Evolutionary conservation across 2,113 vertebrate genomes (phyloP).

Genomic region (Limanda limanda): DNA sequence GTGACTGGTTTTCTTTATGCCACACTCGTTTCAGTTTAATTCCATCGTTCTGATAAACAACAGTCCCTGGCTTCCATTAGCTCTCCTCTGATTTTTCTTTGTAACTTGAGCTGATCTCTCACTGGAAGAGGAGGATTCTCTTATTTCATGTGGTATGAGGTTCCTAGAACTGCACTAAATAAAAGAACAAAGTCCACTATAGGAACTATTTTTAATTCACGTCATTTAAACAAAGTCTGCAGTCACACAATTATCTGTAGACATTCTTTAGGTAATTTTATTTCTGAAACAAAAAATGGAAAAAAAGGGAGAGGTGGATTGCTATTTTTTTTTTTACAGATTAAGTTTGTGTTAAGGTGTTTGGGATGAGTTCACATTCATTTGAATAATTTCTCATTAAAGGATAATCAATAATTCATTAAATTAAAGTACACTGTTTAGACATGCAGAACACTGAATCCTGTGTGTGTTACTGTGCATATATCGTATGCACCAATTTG

Average conservation of each 20-base stretch:
- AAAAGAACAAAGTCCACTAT: not conserved
- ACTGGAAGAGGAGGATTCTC: not conserved
- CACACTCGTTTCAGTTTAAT: not conserved
- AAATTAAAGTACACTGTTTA: not conserved
- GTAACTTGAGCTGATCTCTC: conserved; percentile 6
- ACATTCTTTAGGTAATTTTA: too few species aligned
- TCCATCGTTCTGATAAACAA: not conserved
- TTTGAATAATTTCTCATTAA: not conserved
- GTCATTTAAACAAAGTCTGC: not conserved
- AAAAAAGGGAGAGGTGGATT: too few species aligned
- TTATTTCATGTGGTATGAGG: conserved; percentile 2
- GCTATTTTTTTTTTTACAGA: not conserved
- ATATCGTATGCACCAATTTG: too few species aligned
- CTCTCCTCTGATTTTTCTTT: conserved; percentile 2
- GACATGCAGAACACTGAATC: too few species aligned
- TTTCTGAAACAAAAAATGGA: not conserved
- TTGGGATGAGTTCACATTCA: not conserved
- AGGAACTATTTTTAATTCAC: not conserved
- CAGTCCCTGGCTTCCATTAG: not conserved
- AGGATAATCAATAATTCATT: not conserved
- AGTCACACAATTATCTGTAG: too few species aligned
- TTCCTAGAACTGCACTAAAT: conserved; percentile 6
- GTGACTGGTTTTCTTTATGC: not conserved
- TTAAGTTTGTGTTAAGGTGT: not conserved
- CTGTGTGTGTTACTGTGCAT: too few species aligned